phyloP scores from a whole-genome alignment of 2,888 invertebrate genomes.

The Lasioglossum leucozonium region DNA sequence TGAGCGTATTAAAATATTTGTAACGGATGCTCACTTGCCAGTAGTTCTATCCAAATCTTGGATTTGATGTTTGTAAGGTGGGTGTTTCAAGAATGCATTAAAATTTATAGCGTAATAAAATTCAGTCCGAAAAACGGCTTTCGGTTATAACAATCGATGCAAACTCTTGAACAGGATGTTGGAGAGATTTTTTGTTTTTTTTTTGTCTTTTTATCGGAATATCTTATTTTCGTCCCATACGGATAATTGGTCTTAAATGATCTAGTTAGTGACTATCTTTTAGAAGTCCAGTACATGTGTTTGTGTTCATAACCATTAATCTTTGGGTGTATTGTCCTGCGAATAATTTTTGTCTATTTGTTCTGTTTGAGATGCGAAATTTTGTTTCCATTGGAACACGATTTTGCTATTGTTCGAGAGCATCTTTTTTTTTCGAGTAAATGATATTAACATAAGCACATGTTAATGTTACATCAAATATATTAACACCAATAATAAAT shows the following conservation, averaged over 20 bases:
- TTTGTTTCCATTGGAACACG: neutral
- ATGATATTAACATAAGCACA: constrained; percentile 38
- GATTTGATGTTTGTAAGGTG: neutral
- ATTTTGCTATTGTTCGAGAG: neutral
- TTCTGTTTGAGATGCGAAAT: neutral
- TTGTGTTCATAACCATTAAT: constrained; percentile 24
- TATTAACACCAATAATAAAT: constrained; percentile 11
- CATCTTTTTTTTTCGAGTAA: neutral
- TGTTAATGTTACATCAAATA: constrained; percentile 24
- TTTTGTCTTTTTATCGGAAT: too few relatives aligned
- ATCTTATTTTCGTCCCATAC: neutral
- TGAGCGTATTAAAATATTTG: too few relatives aligned
- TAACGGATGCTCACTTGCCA: neutral
- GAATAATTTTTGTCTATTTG: constrained; percentile 4
- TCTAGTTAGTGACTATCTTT: constrained; percentile 1
- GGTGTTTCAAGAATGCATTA: neutral
- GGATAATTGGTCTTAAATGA: neutral
- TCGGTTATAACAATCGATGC: neutral
- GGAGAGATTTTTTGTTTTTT: neutral
- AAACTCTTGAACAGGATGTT: neutral
- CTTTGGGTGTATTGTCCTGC: neutral
- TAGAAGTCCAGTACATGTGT: constrained; percentile 55
- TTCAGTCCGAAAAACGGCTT: neutral
- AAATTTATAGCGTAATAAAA: neutral
- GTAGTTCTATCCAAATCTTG: neutral